Conservation (phyloP, 2,113 vertebrate genomes). For the Etia nguti region DNA sequence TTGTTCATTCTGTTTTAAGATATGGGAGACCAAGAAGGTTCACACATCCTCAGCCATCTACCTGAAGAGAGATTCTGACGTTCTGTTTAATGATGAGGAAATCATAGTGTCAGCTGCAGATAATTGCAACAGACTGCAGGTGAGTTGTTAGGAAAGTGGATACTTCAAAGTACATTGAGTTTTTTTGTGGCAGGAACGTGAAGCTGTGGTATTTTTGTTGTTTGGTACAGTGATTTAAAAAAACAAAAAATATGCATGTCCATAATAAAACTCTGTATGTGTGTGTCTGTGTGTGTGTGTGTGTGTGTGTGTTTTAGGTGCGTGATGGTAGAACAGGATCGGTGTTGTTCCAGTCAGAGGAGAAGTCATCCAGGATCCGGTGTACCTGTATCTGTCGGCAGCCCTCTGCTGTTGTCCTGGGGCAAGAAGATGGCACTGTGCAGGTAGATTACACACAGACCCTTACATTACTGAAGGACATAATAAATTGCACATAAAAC, state of each 20-base stretch:
- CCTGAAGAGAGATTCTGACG: constrained; percentile 88
- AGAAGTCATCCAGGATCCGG: constrained; percentile 74
- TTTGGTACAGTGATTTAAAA: background rate
- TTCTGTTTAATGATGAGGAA: constrained; percentile 75
- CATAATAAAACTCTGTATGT: background rate
- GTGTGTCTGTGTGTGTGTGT: background rate
- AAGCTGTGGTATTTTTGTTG: background rate
- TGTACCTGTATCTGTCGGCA: constrained; percentile 80
- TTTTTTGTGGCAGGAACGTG: background rate
- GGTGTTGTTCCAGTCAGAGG: constrained; percentile 75
- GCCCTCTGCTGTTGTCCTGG: constrained; percentile 74
- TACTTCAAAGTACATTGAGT: background rate
- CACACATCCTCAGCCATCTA: constrained; percentile 82
- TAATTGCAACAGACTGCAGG: constrained; percentile 83
- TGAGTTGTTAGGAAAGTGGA: constrained; percentile 45
- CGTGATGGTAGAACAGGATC: constrained; percentile 76
- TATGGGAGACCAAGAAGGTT: constrained; percentile 90
- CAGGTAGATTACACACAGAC: constrained; percentile 72
- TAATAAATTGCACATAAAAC: background rate
- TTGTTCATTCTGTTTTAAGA: constrained; percentile 54
- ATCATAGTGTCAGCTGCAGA: constrained; percentile 82
- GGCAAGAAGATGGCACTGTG: constrained; percentile 78
- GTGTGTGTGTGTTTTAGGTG: constrained; percentile 69
- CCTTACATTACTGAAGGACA: background rate
- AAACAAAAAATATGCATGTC: background rate